These are phyloP conservation scores for Drosophila oshimai DNA, from an alignment of 1,140 invertebrate genomes.

Conservation along the genomic window DNA sequence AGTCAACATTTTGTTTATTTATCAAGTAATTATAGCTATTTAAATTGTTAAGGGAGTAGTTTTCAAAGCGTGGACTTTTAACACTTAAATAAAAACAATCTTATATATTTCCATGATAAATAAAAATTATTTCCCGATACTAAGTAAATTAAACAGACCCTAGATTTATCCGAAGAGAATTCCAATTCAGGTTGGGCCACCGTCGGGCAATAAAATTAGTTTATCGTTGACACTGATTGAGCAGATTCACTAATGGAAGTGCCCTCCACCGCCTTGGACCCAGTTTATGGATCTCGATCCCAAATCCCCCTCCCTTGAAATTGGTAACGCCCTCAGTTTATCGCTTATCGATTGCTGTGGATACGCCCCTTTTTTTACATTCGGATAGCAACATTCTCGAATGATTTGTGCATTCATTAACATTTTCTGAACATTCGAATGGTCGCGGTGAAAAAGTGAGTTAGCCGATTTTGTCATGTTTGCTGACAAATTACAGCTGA, in stretches of 20 bases:
- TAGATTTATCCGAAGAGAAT: background rate
- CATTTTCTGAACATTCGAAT: conserved; percentile 38
- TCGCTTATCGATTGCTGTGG: conserved; percentile 43
- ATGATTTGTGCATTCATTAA: conserved; percentile 67
- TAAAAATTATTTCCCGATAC: too few relatives aligned
- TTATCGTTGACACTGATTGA: conserved; percentile 73
- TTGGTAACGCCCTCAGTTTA: conserved; percentile 43
- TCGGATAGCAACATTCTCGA: background rate
- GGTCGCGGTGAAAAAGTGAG: background rate
- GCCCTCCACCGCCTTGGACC: background rate
- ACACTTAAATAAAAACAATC: too few relatives aligned
- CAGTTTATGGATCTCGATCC: background rate
- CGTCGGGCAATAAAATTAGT: conserved; percentile 44
- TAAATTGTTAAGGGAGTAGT: too few relatives aligned
- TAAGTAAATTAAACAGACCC: too few relatives aligned
- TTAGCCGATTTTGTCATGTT: conserved; percentile 47
- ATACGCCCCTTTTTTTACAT: conserved; percentile 31
- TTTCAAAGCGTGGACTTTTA: too few relatives aligned
- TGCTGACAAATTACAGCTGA: conserved; percentile 72
- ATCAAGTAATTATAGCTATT: too few relatives aligned
- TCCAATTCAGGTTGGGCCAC: background rate
- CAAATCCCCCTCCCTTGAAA: background rate
- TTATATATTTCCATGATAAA: too few relatives aligned
- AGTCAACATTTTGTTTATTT: too few relatives aligned
- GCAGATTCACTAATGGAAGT: conserved; percentile 57